These are phyloP conservation scores for Agelas oroides DNA, from an alignment of 37 sponge, comb jelly and placozoan species.

Conservation along the genomic window DNA sequence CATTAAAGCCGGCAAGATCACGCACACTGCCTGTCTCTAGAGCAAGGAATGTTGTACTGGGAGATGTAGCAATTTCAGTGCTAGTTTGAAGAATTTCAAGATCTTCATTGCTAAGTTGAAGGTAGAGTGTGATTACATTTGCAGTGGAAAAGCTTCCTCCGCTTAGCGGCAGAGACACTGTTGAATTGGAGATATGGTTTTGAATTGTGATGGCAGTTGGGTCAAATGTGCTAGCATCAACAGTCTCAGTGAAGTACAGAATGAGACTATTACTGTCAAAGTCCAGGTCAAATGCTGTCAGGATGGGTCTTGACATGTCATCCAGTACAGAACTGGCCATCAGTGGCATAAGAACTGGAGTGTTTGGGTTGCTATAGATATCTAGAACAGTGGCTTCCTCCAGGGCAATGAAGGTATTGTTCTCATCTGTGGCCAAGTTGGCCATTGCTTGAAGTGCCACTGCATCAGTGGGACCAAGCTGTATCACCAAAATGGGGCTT, in stretches of 20 bases:
- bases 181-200: slow-evolving; percentile 56
- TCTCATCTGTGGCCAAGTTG: slow-evolving; percentile 60
- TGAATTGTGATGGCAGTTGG: slow-evolving; percentile 72
- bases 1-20: slow-evolving; percentile 75
- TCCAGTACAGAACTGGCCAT: slow-evolving; percentile 49
- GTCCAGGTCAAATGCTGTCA: slow-evolving; percentile 74
- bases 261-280: slow-evolving; percentile 65
- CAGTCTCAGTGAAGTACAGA: slow-evolving; percentile 74
- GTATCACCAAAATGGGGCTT: slow-evolving; percentile 50
- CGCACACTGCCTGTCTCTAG: slow-evolving; percentile 45
- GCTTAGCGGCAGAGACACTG: slow-evolving; percentile 41
- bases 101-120: slow-evolving; percentile 54
- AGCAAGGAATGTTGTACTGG: slow-evolving; percentile 72
- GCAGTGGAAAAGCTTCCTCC: slow-evolving; percentile 39
- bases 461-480: slow-evolving; percentile 69
- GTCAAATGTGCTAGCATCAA: slow-evolving; percentile 69
- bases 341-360: slow-evolving; percentile 41
- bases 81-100: slow-evolving; percentile 50
- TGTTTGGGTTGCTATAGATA: slow-evolving; percentile 57
- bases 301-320: slow-evolving; percentile 73
- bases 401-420: slow-evolving; percentile 70
- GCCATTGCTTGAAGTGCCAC: slow-evolving; percentile 47
- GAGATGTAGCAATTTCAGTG: slow-evolving; percentile 59
- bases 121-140: slow-evolving; percentile 17
- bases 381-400: slow-evolving; percentile 55